Evolutionary conservation across 2,888 invertebrate species (phyloP).

Genomic region (Polydrusus pterygomalis): DNA sequence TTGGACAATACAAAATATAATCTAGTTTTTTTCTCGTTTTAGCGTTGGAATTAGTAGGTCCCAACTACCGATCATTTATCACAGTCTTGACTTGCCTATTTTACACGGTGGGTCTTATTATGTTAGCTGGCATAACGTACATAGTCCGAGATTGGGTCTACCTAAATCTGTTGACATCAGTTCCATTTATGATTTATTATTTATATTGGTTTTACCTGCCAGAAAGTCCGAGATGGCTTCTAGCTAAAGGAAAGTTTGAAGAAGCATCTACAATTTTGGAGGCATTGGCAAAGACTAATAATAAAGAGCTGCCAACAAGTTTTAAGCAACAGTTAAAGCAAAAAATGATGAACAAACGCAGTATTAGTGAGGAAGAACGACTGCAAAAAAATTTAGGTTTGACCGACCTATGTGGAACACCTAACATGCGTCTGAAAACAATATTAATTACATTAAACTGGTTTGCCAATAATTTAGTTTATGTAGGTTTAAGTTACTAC

Average conservation of each 20-base stretch:
- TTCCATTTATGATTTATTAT: conserved; percentile 90
- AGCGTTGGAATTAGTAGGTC: conserved; percentile 94
- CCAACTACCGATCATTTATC: conserved; percentile 92
- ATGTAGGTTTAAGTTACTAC: conserved; percentile 93
- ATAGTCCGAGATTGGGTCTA: conserved; percentile 89
- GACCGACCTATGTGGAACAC: conserved; percentile 83
- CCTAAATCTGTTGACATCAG: conserved; percentile 86
- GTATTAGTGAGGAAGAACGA: conserved; percentile 74
- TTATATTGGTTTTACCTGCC: conserved; percentile 91
- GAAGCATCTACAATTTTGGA: conserved; percentile 88
- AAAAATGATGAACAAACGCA: conserved; percentile 79
- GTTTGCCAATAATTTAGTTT: conserved; percentile 95
- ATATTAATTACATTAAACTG: conserved; percentile 89
- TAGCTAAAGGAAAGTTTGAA: conserved; percentile 84
- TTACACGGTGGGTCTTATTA: conserved; percentile 89
- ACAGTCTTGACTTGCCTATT: conserved; percentile 94
- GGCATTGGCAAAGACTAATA: conserved; percentile 85
- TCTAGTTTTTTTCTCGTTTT: conserved; percentile 68
- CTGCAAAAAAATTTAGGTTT: conserved; percentile 63
- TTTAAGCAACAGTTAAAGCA: conserved; percentile 84
- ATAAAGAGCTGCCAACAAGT: conserved; percentile 82
- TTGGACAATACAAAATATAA: not conserved
- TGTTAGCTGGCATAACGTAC: conserved; percentile 90
- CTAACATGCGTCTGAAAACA: conserved; percentile 92
- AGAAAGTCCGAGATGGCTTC: conserved; percentile 94